Percentiles rank a stretch among this genome's conserved stretches.
phyloP scores from a whole-genome alignment of 92 coral and sea anemone species.

The Nematostella vectensis region DNA sequence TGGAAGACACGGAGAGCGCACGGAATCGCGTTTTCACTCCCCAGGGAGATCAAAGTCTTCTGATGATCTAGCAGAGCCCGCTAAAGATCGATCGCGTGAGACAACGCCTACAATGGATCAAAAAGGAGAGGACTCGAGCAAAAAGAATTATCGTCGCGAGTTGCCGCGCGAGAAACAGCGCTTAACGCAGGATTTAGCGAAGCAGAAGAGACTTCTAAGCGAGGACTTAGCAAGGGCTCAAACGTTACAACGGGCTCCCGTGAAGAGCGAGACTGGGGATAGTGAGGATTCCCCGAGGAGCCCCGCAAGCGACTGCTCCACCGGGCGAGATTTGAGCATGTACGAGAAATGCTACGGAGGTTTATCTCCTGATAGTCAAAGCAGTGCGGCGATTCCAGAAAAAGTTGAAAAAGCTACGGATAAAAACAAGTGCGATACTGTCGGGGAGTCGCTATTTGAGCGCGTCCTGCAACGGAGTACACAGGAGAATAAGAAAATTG shows the following conservation, averaged over 20 bases:
- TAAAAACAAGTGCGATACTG: slow-evolving; percentile 18
- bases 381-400: slow-evolving; percentile 18
- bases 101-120: slow-evolving; percentile 6
- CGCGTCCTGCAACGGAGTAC: slow-evolving; percentile 33
- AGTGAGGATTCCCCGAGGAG: slow-evolving; percentile 31
- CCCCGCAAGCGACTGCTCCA: slow-evolving; percentile 14
- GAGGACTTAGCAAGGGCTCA: slow-evolving; percentile 97
- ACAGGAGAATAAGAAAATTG: slow-evolving; percentile 61
- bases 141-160: slow-evolving; percentile 64
- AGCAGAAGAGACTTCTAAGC: slow-evolving; percentile 81
- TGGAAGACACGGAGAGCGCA: slow-evolving; percentile 31
- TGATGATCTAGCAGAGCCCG: slow-evolving; percentile 36
- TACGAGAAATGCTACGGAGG: slow-evolving; percentile 71
- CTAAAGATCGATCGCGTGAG: slow-evolving; percentile 26
- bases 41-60: slow-evolving; percentile 45
- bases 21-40: slow-evolving; percentile 37
- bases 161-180: slow-evolving; percentile 98
- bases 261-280: slow-evolving; percentile 40
- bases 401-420: slow-evolving; percentile 30
- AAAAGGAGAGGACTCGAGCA: slow-evolving; percentile 13
- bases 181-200: slow-evolving; percentile 92
- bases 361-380: slow-evolving; percentile 40
- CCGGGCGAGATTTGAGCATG: slow-evolving; percentile 44
- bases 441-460: slow-evolving; percentile 57
- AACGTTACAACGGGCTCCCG: slow-evolving; percentile 68